Base-by-base conservation (phyloP, 2,113 vertebrate genomes). In the Eptesicus fuscus region DNA sequence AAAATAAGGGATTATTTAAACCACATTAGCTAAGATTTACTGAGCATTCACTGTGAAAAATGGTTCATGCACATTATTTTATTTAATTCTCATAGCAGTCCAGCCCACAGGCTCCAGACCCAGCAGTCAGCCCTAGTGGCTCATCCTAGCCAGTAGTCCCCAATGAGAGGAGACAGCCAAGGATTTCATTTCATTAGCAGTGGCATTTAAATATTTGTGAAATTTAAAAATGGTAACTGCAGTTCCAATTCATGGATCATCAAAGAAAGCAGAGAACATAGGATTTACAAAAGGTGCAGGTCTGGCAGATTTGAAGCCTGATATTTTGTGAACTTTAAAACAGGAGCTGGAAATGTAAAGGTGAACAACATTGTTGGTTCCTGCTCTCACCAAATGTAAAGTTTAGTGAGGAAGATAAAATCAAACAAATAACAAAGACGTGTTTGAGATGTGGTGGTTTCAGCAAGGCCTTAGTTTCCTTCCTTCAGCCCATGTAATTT, bases 401-500 rank as follows among this genome's bases (percentile, higher is more conserved):
- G 47, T 90, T 90, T 47, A 93, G 20, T 59, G n/a, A 88, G 44
- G 47, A 96, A 95, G 51, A n/a, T 76, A 93, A 88, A 91, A 65
- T 30, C 71, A 71, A 95, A 87, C 35, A n/a, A 82, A 59, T 71
- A 79, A 61, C 28, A 10, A 94, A 93, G 35, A 88, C 40, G 17
- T 59, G 13, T 82, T 94, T 95, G 97, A 95, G 70, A 99, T 99
- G 99, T 99, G 99, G 99, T 99, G 99, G 99, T 99, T 99, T 94
- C 99, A 99, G 98, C 99, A 99, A 98, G 99, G 99, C 20, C 97
- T 99, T 88, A 99, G 99, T 11, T 95, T 99, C 93, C 97, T 99
- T 92, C 99, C 99, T 0, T 98, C 95, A 3, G 98, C 97, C 0
- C 97, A 99, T 97, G 99, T 99, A 5, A 71, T 99, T 79, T 99